These are phyloP conservation scores for Coecobrya sp. DNA, from an alignment of 2,888 invertebrate species.

Conservation along the genomic window DNA sequence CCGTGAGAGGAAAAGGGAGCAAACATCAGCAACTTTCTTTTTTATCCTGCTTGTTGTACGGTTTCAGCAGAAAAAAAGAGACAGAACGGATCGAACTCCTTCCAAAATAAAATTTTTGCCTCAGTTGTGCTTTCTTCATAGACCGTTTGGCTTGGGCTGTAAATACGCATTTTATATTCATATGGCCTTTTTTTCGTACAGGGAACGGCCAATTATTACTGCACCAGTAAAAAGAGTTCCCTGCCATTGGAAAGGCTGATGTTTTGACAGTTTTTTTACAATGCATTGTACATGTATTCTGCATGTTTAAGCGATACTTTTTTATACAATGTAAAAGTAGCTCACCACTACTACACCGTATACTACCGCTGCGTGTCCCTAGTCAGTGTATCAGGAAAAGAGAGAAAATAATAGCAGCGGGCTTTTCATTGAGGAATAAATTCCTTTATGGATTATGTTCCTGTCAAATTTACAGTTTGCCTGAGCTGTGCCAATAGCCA, in stretches of 20 bases:
- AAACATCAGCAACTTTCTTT: slow-evolving; percentile 60
- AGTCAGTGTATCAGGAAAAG: background rate
- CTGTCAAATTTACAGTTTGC: slow-evolving; percentile 44
- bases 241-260: background rate
- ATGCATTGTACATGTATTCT: background rate
- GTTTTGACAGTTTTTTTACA: slow-evolving; percentile 59
- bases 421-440: slow-evolving; percentile 54
- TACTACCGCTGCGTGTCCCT: background rate
- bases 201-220: no score
- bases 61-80: background rate
- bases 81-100: background rate
- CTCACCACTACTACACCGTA: background rate
- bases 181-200: no score
- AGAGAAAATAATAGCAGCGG: background rate
- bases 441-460: slow-evolving; percentile 51
- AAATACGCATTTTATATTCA: background rate
- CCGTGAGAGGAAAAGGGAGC: background rate
- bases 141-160: background rate
- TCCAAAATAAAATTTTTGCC: background rate
- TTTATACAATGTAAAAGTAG: background rate
- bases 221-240: background rate
- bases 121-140: background rate
- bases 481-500: slow-evolving; percentile 1
- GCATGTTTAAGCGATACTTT: background rate
- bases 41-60: background rate